Conservation (phyloP, 2,888 invertebrate genomes). For the Thymelicus lineola region DNA sequence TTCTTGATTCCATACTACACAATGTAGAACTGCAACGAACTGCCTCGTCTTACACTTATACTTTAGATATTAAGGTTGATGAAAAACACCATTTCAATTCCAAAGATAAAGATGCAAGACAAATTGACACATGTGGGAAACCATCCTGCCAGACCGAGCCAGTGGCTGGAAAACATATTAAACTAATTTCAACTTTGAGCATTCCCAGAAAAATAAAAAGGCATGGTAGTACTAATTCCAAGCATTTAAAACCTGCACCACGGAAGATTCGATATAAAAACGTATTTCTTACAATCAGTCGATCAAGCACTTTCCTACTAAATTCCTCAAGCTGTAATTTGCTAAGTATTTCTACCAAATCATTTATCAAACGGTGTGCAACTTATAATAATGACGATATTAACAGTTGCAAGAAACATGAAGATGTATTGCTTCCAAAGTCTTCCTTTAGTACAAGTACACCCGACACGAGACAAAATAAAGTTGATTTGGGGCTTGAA, state of each 20-base stretch:
- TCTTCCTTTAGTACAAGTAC: constrained; percentile 9
- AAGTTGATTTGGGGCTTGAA: not conserved
- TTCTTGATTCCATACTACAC: constrained; percentile 61
- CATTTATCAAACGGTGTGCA: constrained; percentile 55
- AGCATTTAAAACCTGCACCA: constrained; percentile 39
- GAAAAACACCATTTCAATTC: constrained; percentile 51
- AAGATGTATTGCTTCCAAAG: constrained; percentile 6
- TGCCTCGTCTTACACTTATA: constrained; percentile 61
- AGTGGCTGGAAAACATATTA: constrained; percentile 53
- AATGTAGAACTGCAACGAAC: constrained; percentile 50
- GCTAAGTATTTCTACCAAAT: constrained; percentile 59
- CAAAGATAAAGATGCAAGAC: constrained; percentile 24
- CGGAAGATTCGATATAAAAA: constrained; percentile 51
- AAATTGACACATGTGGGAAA: not conserved
- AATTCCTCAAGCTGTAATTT: constrained; percentile 59
- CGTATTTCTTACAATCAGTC: constrained; percentile 44
- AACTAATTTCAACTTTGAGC: constrained; percentile 70
- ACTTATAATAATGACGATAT: constrained; percentile 44
- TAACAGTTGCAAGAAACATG: constrained; percentile 16
- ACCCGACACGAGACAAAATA: not conserved
- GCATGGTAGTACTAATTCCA: constrained; percentile 21
- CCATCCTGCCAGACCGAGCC: constrained; percentile 51
- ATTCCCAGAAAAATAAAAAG: constrained; percentile 63
- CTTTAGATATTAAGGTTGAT: constrained; percentile 56
- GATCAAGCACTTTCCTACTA: constrained; percentile 46